Percentiles rank a stretch among this genome's conserved stretches.
Evolutionary conservation across 2,113 vertebrate species (phyloP).

Genomic region (Aleadryas rufinucha): DNA sequence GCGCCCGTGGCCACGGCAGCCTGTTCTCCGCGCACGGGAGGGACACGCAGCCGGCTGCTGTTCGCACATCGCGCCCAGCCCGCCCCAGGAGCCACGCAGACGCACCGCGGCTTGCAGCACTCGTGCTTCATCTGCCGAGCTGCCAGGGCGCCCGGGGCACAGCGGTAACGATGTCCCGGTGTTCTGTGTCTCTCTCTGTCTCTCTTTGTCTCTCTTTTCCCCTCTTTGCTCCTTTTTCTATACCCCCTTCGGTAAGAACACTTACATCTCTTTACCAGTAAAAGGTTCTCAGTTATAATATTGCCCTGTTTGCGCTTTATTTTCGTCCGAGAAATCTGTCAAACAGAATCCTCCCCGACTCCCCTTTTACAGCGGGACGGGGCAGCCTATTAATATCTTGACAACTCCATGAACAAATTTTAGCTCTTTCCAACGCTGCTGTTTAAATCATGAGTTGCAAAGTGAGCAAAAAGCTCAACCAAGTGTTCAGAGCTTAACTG

Average conservation of each 20-base stretch:
- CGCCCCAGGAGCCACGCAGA: background rate
- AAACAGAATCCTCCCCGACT: too few relatives aligned
- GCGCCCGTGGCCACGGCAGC: background rate
- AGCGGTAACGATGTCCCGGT: fast-evolving
- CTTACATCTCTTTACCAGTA: background rate
- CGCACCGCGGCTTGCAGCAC: fast-evolving
- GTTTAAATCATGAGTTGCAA: background rate
- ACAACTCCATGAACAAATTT: background rate
- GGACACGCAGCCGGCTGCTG: background rate
- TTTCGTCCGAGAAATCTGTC: background rate
- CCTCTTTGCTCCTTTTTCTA: background rate
- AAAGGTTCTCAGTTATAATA: too few relatives aligned
- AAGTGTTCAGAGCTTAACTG: background rate
- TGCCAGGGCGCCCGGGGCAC: fast-evolving
- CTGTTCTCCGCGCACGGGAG: fast-evolving
- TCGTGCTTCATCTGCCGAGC: fast-evolving
- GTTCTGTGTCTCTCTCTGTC: background rate
- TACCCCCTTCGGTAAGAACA: too few relatives aligned
- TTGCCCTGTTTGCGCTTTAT: background rate
- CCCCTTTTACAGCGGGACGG: fast-evolving
- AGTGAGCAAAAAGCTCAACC: background rate
- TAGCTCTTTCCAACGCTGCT: background rate
- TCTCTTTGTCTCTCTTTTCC: too few relatives aligned
- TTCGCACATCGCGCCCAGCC: background rate
- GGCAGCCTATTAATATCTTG: background rate